A percentile compares a stretch with the other conserved stretches of the same genome.
Conservation (phyloP, 1,140 invertebrate genomes). For the Brachionus koreanus region DNA sequence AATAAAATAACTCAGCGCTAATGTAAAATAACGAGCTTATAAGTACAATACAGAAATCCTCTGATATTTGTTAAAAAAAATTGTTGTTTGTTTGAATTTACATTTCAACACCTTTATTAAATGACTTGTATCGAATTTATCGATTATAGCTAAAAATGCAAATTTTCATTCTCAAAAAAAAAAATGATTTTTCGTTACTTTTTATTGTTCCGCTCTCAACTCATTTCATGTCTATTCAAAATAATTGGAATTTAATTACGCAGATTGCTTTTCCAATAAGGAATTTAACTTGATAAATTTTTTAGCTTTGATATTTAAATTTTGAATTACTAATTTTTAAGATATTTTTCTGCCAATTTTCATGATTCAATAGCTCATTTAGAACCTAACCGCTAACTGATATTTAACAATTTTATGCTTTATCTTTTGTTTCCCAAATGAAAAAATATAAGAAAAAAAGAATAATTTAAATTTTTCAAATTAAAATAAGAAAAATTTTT, state of each 20-base stretch:
- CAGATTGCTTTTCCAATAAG: neutral
- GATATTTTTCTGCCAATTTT: neutral
- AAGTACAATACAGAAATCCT: slow-evolving; percentile 17
- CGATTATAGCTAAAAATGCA: neutral
- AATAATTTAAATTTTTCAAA: too few species aligned
- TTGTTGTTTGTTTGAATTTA: slow-evolving; percentile 17
- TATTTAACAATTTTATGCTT: neutral
- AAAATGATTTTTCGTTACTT: neutral
- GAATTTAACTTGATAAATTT: slow-evolving; percentile 1
- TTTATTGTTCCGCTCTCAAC: neutral
- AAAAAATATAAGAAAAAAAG: neutral
- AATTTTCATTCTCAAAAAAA: slow-evolving; percentile 3
- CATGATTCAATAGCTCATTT: slow-evolving; percentile 35
- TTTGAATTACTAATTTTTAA: neutral
- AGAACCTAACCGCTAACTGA: neutral
- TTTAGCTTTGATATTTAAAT: slow-evolving; percentile 18
- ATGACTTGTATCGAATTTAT: slow-evolving; percentile 1
- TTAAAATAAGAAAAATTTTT: neutral
- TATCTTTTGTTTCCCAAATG: neutral
- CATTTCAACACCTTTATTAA: slow-evolving; percentile 26
- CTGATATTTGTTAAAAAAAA: neutral
- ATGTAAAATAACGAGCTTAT: neutral
- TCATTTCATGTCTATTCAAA: neutral
- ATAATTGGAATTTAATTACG: slow-evolving; percentile 31
- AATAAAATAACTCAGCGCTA: neutral